Conservation (phyloP, 2,888 invertebrate genomes). For the Micropterix aruncella region DNA sequence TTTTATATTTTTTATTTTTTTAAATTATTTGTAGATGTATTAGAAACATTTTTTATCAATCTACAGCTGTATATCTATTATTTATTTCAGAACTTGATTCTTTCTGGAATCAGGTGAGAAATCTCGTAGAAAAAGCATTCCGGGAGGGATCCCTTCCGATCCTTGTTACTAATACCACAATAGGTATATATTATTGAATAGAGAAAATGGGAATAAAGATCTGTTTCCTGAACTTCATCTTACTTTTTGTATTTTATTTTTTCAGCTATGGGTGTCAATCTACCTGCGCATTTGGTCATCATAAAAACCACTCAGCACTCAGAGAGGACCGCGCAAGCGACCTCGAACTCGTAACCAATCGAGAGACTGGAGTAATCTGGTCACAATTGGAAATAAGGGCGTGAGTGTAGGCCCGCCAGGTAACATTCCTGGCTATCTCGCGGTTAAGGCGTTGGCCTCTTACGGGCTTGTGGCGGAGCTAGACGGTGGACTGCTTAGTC, state of each 20-base stretch:
- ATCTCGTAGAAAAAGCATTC: conserved; percentile 51
- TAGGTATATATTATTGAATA: conserved; percentile 34
- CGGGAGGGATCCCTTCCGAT: conserved; percentile 49
- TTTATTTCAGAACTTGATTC: conserved; percentile 35
- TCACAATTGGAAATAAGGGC: no score
- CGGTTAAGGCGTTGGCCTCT: no score
- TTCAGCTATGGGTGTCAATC: conserved; percentile 68
- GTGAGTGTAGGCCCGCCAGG: no score
- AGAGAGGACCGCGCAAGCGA: no score
- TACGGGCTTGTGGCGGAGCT: no score
- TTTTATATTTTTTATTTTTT: background rate
- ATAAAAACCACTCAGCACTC: conserved; percentile 68
- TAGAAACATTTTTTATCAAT: background rate
- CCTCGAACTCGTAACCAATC: no score
- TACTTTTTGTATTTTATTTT: conserved; percentile 11
- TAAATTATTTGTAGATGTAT: background rate
- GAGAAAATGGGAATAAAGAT: conserved; percentile 2
- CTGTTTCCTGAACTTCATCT: background rate
- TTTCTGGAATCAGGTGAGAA: conserved; percentile 55
- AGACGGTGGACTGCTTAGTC: no score
- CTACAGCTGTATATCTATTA: no score
- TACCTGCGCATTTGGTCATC: conserved; percentile 72
- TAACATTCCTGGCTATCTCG: no score
- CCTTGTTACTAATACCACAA: conserved; percentile 53
- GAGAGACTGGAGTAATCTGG: no score